Conservation (phyloP, 2,888 invertebrate species). For the Physocephala rufipes region DNA sequence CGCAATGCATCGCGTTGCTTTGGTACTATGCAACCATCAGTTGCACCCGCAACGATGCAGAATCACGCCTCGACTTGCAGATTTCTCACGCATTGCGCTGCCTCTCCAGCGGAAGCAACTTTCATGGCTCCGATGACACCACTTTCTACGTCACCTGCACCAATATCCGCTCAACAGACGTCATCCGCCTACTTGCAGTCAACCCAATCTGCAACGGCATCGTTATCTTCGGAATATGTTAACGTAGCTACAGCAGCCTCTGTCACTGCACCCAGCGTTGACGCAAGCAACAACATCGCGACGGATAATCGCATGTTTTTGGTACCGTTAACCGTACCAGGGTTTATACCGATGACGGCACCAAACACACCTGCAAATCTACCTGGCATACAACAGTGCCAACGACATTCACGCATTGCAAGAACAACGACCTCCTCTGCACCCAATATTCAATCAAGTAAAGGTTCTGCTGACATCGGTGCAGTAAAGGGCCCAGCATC, state of each 20-base stretch:
- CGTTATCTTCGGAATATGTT: neutral
- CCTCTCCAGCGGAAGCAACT: conserved; percentile 7
- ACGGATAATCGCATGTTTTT: conserved; percentile 54
- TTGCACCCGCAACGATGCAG: conserved; percentile 3
- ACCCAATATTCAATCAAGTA: conserved; percentile 18
- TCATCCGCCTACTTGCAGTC: conserved; percentile 13
- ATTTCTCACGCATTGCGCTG: neutral
- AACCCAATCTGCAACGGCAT: neutral
- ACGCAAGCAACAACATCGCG: neutral
- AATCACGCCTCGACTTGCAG: conserved; percentile 1
- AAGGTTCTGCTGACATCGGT: conserved; percentile 24
- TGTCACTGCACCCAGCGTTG: conserved; percentile 5
- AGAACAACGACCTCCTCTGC: conserved; percentile 9
- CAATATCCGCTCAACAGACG: neutral
- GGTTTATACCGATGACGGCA: conserved; percentile 37
- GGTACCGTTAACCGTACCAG: conserved; percentile 57
- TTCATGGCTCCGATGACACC: conserved; percentile 10
- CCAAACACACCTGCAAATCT: conserved; percentile 12
- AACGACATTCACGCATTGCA: conserved; percentile 14
- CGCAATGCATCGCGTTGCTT: conserved; percentile 31
- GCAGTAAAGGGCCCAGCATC: neutral
- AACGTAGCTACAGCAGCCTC: neutral
- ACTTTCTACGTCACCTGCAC: conserved; percentile 24
- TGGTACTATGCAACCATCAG: neutral
- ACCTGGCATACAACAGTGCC: conserved; percentile 8